Base-by-base conservation (phyloP, 2,888 invertebrate genomes). In the Eumerus sabulonum region DNA sequence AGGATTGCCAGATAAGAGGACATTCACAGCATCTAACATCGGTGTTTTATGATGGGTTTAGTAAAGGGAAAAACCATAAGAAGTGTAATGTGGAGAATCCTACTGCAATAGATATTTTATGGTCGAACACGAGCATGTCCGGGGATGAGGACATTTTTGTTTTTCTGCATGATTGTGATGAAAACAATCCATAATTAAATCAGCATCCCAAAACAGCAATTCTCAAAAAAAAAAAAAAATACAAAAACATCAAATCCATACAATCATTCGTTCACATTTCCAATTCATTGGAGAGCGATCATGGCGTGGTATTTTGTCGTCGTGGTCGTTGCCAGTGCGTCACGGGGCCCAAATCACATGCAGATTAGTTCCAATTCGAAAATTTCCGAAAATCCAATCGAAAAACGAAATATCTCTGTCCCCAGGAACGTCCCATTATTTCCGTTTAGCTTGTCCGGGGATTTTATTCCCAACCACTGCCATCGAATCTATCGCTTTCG, bases 341-440 rank as follows among this genome's bases (percentile, higher is more conserved):
- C 40, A 36, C 27, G 74, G 60, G 68, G 63, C 51, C 60, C 79
- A 70, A 79, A 79, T 79, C 79, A 79, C 79, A 79, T 74, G 74
- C 79, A 79, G 79, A 79, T 79, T 74, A 79, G 79, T 79, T 74
- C 79, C 68, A 74, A 79, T 79, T 79, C 68, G 74, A 64, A 79
- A 74, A 63, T 70, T 79, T 45, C 57, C 63, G 57, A 74, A 79
- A 79, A 79, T 79, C 79, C 79, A 79, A 79, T 79, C 79, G 79
- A 60, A 74, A n/a, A 63, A 50, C 68, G 56, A 73, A 79, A 79
- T 79, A 79, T 79, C 68, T 40, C 38, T 44, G 57, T 79, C 79
- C 79, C 79, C 60, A 45, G 70, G 74, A 79, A 74, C 70, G 64
- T 74, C 68, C 74, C 74, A 74, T 79, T 74, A 79, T 79, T 79